phyloP scores from a whole-genome alignment of 2,888 invertebrate species.

The Cactoblastis cactorum region DNA sequence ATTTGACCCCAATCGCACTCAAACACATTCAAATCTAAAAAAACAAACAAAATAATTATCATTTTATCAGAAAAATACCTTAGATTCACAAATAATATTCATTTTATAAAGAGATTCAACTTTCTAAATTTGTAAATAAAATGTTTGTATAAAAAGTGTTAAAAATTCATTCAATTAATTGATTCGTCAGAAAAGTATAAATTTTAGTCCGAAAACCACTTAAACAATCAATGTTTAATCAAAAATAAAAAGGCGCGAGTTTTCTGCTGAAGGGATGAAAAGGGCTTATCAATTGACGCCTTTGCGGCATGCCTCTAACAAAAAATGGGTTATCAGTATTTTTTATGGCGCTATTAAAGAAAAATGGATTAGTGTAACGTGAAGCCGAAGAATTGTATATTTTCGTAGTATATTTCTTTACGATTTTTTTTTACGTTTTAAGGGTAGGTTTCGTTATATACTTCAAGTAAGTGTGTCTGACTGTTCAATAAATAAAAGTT shows the following conservation, averaged over 20 bases:
- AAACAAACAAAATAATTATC: too few relatives aligned
- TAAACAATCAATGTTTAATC: neutral
- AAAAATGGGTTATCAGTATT: slow-evolving; percentile 8
- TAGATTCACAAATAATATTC: too few relatives aligned
- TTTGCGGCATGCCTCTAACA: neutral
- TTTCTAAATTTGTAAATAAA: too few relatives aligned
- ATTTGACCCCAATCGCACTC: too few relatives aligned
- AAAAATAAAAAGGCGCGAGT: neutral
- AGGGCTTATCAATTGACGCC: neutral
- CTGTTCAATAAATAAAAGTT: too few relatives aligned
- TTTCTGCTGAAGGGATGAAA: neutral
- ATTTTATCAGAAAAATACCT: too few relatives aligned
- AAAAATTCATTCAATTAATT: neutral
- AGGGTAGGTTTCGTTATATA: neutral
- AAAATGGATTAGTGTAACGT: neutral
- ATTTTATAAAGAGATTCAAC: too few relatives aligned
- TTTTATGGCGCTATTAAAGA: slow-evolving; percentile 9
- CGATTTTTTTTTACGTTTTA: neutral
- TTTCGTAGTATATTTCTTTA: neutral
- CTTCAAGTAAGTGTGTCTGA: too few relatives aligned
- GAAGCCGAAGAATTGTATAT: neutral
- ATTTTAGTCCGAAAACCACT: neutral
- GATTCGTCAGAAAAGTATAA: neutral
- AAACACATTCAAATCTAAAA: too few relatives aligned
- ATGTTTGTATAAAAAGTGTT: too few relatives aligned